Percentiles rank a stretch among this genome's conserved stretches.
These are phyloP conservation scores for Coregonus suidteri DNA, from an alignment of 2,797 vertebrate genomes.

Conservation along the genomic window DNA sequence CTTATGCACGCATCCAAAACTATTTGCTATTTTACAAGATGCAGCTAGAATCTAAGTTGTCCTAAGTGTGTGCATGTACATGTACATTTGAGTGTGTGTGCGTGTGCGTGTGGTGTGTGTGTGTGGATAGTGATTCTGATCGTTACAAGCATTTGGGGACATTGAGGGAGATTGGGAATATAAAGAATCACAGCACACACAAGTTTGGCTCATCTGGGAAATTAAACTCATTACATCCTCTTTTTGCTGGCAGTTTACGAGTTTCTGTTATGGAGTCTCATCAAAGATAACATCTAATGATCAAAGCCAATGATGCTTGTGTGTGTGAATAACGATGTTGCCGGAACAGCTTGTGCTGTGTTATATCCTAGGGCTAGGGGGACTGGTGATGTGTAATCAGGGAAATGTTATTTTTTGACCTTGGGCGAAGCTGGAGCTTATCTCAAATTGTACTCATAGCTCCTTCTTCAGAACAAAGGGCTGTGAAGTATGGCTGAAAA, in stretches of 20 bases:
- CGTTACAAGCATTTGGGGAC: constrained; percentile 1
- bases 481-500: neutral
- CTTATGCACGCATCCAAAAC: too few species aligned
- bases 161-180: constrained; percentile 8
- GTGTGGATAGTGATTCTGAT: constrained; percentile 4
- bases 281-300: constrained; percentile 45
- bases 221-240: constrained; percentile 27
- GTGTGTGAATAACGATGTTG: constrained; percentile 34
- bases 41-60: too few species aligned
- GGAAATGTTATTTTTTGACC: constrained; percentile 4
- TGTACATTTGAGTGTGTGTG: too few species aligned
- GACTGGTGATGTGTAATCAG: constrained; percentile 1
- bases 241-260: constrained; percentile 17
- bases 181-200: constrained; percentile 22
- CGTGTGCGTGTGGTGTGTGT: too few species aligned
- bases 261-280: constrained; percentile 32
- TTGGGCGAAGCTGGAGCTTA: neutral
- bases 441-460: constrained; percentile 1
- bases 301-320: constrained; percentile 43
- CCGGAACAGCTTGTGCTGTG: constrained; percentile 27
- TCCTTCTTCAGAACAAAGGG: neutral
- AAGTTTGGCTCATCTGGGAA: constrained; percentile 34
- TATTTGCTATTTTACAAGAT: too few species aligned
- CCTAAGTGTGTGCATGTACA: too few species aligned
- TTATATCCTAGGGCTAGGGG: constrained; percentile 10